Evolutionary conservation across 1,140 invertebrate genomes (phyloP), one percentile per base, ranked within the genome.

Genomic region (Megathymus violae): DNA sequence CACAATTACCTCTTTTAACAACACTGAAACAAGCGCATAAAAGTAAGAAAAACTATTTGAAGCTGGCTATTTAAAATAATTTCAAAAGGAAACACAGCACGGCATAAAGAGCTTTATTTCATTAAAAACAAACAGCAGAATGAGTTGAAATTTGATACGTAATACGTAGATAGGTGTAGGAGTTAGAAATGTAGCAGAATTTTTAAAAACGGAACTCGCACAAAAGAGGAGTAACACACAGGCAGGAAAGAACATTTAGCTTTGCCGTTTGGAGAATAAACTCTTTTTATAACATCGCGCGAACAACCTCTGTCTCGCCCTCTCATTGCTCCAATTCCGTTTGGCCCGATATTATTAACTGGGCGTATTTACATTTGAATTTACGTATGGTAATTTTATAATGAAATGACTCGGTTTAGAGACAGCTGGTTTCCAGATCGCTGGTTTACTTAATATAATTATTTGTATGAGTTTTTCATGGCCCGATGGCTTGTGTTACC

Each of bases 251-350:
- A 69, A 69, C 67, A 69, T 73, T 73, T 64, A 69, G 67, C 34
- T 31, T 38, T 47, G 31, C 70, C 67, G 63, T 73, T 73, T 69
- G 50, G 54, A 60, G 61, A 63, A 71, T 71, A 71, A 72, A 72
- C 54, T 62, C 60, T 62, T 58, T 72, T 69, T 66, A 66, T 63
- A 51, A 62, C 60, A 56, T 64, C 50, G 56, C 16, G 19, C 51
- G 52, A 54, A 66, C 59, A 54, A 62, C 52, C 50, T 47, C 27
- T 62, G 41, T 43, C 62, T 67, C 65, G 63, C 62, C 64, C 67
- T 71, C 68, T 69, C 67, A 72, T 69, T 68, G 17, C 41, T 22
- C 41, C 34, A 36, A 36, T 36, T 43, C 25, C 46, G 14, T 46
- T 34, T 58, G 41, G 52, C 41, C 38, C 31, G 41, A 58, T 58